Base-by-base conservation (phyloP, 2,797 vertebrate species). In the Brotula barbata region DNA sequence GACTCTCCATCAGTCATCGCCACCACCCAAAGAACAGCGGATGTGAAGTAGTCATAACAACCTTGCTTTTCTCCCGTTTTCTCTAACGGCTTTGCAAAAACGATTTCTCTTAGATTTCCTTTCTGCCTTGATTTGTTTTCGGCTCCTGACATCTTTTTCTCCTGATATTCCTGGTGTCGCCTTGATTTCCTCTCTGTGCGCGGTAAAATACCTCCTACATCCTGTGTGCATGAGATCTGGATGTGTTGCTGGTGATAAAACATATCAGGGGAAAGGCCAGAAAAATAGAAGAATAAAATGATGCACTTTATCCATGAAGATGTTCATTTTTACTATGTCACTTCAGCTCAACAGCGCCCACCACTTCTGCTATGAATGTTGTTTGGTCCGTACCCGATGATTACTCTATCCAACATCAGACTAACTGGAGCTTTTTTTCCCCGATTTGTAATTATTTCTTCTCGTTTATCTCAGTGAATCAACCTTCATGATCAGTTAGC, bases 1-100 rank as follows among this genome's bases (percentile, higher is more conserved):
- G 71, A 55, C 53, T 73, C 68, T 72, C 78, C 84, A 89, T 89
- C 87, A 82, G 79, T 88, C 86, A 86, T 78, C 66, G 16, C 82
- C 70, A 78, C 82, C 84, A 79, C 81, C 84, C 72, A 73, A 71
- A 68, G 73, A 85, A 84, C 64, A 49, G 67, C 68, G 75, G 79
- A 75, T 75, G 73, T 73, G 62, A 54, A 64, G 66, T 44, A 58
- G 77, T 45, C 43, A 63, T 25, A 51, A 59, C 53, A 46, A 64
- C 54, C 42, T 7, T 64, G 57, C 69, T 65, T 60, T 28, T 57
- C 21, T 20, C 25, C 53, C 64, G 62, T 72, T 60, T 44, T 66
- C 68, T 51, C 64, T 25, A 55, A 60, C 53, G 64, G 55, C 67
- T 68, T 64, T 75, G 50, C 65, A 54, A 48, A 4, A 58, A 55